Evolutionary conservation across 1,140 invertebrate genomes (phyloP).

Genomic region (Drosophila aff.): DNA sequence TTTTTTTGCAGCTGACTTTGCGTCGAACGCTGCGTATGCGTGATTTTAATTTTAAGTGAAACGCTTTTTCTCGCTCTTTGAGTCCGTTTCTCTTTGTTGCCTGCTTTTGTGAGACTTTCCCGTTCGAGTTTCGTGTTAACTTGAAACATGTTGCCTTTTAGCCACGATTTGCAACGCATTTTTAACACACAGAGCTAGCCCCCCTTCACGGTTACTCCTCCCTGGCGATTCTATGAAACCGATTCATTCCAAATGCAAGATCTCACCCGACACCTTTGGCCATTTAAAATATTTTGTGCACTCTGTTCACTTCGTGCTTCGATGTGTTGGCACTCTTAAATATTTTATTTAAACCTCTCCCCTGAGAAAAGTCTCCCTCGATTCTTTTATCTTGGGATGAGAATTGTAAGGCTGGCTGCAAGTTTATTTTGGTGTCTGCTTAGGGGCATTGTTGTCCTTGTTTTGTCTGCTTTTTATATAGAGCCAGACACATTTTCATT

Average conservation of each 20-base stretch:
- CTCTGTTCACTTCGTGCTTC: constrained; percentile 15
- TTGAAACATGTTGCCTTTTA: constrained; percentile 51
- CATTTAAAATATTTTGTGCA: constrained; percentile 21
- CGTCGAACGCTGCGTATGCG: constrained; percentile 49
- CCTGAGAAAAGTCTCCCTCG: neutral
- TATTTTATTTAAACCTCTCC: constrained; percentile 37
- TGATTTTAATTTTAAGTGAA: constrained; percentile 64
- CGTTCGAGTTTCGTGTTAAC: constrained; percentile 7
- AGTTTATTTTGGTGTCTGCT: constrained; percentile 35
- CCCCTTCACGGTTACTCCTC: neutral
- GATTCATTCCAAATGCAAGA: constrained; percentile 37
- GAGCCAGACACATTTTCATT: constrained; percentile 29
- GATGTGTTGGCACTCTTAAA: constrained; percentile 30
- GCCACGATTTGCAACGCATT: constrained; percentile 37
- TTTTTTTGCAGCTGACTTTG: constrained; percentile 20
- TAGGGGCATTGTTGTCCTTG: constrained; percentile 17
- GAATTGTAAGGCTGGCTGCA: neutral
- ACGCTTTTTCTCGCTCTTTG: constrained; percentile 31
- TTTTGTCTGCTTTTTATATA: constrained; percentile 15
- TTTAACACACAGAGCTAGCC: constrained; percentile 25
- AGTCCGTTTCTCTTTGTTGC: constrained; percentile 5
- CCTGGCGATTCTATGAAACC: neutral
- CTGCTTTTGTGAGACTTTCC: constrained; percentile 23
- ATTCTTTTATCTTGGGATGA: neutral
- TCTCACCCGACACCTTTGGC: constrained; percentile 19